Conservation (phyloP, 2,888 invertebrate genomes). For the Gymnosoma rotundatum region DNA sequence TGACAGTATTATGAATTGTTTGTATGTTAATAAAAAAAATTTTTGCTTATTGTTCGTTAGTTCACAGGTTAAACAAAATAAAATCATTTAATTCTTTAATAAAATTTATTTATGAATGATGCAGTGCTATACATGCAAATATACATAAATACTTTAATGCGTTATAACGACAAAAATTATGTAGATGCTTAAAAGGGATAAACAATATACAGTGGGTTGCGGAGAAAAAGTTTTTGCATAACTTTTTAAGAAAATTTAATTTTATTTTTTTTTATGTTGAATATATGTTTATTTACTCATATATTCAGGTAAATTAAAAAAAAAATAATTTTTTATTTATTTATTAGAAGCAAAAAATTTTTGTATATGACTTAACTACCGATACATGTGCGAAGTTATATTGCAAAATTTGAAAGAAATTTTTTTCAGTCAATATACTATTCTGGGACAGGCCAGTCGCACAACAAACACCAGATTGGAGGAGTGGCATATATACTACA, state of each 20-base stretch:
- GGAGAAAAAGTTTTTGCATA: neutral
- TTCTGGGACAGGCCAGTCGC: too few species aligned
- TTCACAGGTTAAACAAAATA: conserved; percentile 60
- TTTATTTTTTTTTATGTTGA: too few species aligned
- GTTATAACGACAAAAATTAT: conserved; percentile 11
- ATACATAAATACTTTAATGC: neutral
- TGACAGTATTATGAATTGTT: conserved; percentile 37
- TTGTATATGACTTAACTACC: too few species aligned
- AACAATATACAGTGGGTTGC: conserved; percentile 10
- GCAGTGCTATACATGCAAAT: neutral
- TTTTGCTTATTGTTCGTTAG: conserved; percentile 37
- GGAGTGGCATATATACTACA: too few species aligned
- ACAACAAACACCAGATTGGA: too few species aligned
- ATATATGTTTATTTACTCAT: too few species aligned
- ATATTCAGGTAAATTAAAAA: too few species aligned
- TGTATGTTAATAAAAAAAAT: conserved; percentile 51
- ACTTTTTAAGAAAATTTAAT: neutral
- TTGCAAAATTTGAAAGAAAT: too few species aligned
- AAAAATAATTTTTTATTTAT: too few species aligned
- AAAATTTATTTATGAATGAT: neutral
- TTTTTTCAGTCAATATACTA: too few species aligned
- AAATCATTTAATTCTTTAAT: conserved; percentile 51
- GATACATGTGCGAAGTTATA: too few species aligned
- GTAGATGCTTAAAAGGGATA: neutral
- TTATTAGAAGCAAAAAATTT: too few species aligned